A percentile compares a stretch with the other conserved stretches of the same genome.
phyloP scores from a whole-genome alignment of 2,797 vertebrate genomes.

The Hyperoplus immaculatus region DNA sequence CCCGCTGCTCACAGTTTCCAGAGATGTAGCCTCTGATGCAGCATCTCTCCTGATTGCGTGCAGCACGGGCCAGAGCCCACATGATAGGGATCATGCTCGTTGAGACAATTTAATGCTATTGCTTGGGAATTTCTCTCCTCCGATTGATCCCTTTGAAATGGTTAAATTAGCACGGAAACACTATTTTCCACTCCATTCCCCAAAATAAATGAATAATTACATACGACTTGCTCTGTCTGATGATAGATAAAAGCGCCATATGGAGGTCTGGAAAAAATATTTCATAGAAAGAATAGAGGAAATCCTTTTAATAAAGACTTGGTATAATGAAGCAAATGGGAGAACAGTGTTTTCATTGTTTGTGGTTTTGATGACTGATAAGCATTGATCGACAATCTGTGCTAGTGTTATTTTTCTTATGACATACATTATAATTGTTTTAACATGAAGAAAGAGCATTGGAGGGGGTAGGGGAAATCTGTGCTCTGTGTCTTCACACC shows the following conservation, averaged over 20 bases:
- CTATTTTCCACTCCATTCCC: conserved; percentile 74
- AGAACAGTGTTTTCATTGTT: conserved; percentile 48
- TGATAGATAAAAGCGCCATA: conserved; percentile 57
- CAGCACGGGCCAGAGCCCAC: conserved; percentile 42
- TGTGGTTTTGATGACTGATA: conserved; percentile 51
- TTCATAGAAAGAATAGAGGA: conserved; percentile 20
- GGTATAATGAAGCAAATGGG: conserved; percentile 26
- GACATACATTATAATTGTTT: conserved; percentile 12
- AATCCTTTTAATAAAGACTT: conserved; percentile 52
- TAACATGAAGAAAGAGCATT: conserved; percentile 6
- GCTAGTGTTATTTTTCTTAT: conserved; percentile 25
- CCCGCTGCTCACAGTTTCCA: conserved; percentile 42
- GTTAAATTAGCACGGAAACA: conserved; percentile 75
- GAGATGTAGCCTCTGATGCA: conserved; percentile 51
- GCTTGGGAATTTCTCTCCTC: conserved; percentile 66
- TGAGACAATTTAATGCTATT: conserved; percentile 79
- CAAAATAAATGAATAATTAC: conserved; percentile 75
- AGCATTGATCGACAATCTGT: conserved; percentile 44
- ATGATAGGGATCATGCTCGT: conserved; percentile 69
- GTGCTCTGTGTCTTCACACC: conserved; percentile 58
- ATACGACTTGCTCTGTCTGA: conserved; percentile 52
- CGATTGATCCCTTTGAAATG: conserved; percentile 76
- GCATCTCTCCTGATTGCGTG: conserved; percentile 68
- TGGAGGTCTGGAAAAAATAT: conserved; percentile 48
- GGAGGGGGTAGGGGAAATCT: conserved; percentile 17